Evolutionary conservation across 2,888 invertebrate genomes (phyloP), one percentile per base, ranked within the genome.

Genomic region (Drosophila hamatofila): DNA sequence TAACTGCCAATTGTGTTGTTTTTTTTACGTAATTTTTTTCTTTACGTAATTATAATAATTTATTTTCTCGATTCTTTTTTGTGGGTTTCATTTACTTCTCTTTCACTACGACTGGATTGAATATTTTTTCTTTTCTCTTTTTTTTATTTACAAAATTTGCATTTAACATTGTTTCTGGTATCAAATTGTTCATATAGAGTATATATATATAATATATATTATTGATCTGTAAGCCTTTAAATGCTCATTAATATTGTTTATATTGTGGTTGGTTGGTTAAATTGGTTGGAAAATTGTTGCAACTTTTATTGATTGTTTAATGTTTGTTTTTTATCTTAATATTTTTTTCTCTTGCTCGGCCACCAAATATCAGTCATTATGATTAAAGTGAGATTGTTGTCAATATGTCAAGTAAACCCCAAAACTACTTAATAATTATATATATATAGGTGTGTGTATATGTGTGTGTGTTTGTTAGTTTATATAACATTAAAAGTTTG

Each of bases 11-110:
- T 80, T 49, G 23, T 49, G 37, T 46, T 54, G 51, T 61, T 48
- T 23, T 35, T 35, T 37, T 37, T 37, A 37, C 35, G 35, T 16
- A 16, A 16, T 16, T 54, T n/a, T 23, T 37, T 11, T 37, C 46
- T 62, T 64, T 65, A 78, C 51, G 80, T 86, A 88, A 88, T 83
- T 88, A 88, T 81, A 88, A 82, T 77, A 65, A 62, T 86, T 86
- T 83, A 71, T 78, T 87, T 83, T 63, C 57, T 72, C 55, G n/a
- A n/a, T 39, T 33, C 12, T 37, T 35, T 49, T n/a, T 48, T 64
- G 67, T 72, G 81, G 61, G 61, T 81, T 56, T 75, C 27, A 49
- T 48, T 52, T 48, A 27, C 51, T 66, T 61, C 44, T 51, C 52
- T 64, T 78, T 88, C 88, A 78, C 81, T 76, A 73, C 83, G 64